A percentile compares a stretch with the other conserved stretches of the same genome.
These are phyloP conservation scores for Dicyrtoma fusca DNA, from an alignment of 2,888 invertebrate genomes.

Conservation along the genomic window DNA sequence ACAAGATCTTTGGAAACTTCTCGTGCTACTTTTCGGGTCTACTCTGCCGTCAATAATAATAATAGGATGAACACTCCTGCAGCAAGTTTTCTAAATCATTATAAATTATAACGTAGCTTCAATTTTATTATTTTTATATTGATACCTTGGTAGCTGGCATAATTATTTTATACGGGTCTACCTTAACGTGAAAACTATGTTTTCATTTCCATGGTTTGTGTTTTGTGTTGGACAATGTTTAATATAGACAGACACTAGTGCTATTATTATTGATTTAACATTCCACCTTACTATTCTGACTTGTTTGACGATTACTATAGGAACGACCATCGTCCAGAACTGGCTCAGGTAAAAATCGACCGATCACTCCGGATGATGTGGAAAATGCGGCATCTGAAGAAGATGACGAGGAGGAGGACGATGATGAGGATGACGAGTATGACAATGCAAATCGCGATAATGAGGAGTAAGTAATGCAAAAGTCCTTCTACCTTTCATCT, in stretches of 20 bases:
- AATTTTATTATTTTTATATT: too few relatives aligned
- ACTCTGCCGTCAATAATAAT: slow-evolving; percentile 4
- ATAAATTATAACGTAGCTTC: too few relatives aligned
- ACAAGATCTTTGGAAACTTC: slow-evolving; percentile 34
- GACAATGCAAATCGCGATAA: slow-evolving; percentile 25
- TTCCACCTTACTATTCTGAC: neutral
- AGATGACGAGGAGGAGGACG: slow-evolving; percentile 36
- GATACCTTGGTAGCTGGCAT: too few relatives aligned
- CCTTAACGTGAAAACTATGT: too few relatives aligned
- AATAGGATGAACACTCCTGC: slow-evolving; percentile 28
- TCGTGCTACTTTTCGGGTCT: slow-evolving; percentile 30
- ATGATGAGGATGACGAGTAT: slow-evolving; percentile 36
- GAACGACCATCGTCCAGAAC: slow-evolving; percentile 29
- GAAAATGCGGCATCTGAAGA: slow-evolving; percentile 18
- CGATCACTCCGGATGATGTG: slow-evolving; percentile 12
- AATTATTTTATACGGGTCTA: too few relatives aligned
- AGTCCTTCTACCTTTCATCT: too few relatives aligned
- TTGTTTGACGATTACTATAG: slow-evolving; percentile 6
- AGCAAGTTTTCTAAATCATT: slow-evolving; percentile 28
- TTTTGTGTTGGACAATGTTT: too few relatives aligned
- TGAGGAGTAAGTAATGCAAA: slow-evolving; percentile 36
- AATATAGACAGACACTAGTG: too few relatives aligned
- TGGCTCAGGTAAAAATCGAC: slow-evolving; percentile 20
- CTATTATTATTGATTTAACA: slow-evolving; percentile 1
- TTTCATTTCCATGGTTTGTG: too few relatives aligned